Conservation (phyloP, 1,140 invertebrate species). For the Macrocentrus cingulum region DNA sequence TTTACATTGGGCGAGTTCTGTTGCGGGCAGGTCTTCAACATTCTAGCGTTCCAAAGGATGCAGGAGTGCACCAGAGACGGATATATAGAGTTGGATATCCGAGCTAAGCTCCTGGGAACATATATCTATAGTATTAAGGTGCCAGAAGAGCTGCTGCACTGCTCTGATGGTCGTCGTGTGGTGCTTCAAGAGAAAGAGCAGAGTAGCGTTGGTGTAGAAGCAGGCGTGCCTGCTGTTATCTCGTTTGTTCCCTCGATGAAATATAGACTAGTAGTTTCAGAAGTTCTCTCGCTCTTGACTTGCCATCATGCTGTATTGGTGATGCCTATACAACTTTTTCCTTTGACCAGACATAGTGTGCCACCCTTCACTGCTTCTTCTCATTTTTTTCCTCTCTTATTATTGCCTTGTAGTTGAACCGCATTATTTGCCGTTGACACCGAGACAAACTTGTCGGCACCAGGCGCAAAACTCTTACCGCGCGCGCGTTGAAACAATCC, state of each 20-base stretch:
- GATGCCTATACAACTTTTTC: constrained; percentile 31
- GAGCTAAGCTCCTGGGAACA: constrained; percentile 17
- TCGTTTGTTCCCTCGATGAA: constrained; percentile 52
- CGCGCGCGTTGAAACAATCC: too few relatives aligned
- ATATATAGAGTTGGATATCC: constrained; percentile 21
- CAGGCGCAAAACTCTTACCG: too few relatives aligned
- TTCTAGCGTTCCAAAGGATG: constrained; percentile 16
- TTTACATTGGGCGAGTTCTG: constrained; percentile 49
- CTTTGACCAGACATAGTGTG: constrained; percentile 7
- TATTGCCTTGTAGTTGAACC: neutral
- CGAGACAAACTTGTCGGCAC: too few relatives aligned
- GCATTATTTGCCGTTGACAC: constrained; percentile 4
- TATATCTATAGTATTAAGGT: too few relatives aligned
- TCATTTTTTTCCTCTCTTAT: neutral
- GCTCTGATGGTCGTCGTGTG: neutral
- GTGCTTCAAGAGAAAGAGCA: neutral
- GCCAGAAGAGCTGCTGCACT: constrained; percentile 20
- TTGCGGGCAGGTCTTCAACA: constrained; percentile 40
- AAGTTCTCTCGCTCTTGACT: constrained; percentile 37
- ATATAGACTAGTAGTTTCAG: constrained; percentile 55
- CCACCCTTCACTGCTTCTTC: neutral
- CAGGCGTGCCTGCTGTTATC: constrained; percentile 52
- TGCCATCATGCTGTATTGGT: constrained; percentile 19
- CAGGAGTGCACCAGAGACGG: constrained; percentile 26
- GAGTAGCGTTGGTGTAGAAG: constrained; percentile 17